These are phyloP conservation scores for Cnemophilus loriae DNA, from an alignment of 2,113 vertebrate species.

Conservation along the genomic window DNA sequence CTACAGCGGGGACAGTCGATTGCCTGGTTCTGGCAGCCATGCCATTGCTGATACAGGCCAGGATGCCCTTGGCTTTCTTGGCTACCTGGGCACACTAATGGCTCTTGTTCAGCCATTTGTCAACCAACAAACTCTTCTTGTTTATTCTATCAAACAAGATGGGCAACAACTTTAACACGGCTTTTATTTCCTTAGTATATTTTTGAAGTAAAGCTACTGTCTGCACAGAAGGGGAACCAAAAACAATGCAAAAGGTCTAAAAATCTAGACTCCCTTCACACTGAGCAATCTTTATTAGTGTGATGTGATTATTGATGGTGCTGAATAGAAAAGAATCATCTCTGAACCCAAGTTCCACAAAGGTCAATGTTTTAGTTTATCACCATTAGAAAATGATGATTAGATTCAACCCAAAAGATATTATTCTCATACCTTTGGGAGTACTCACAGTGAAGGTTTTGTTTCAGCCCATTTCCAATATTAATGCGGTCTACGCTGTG, in stretches of 20 bases:
- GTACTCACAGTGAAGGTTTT: not conserved
- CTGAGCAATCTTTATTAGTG: not conserved
- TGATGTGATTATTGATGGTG: not conserved
- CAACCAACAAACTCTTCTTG: not conserved
- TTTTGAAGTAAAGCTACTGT: not conserved
- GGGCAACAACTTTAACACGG: accelerated
- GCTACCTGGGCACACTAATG: not conserved
- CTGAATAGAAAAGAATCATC: not conserved
- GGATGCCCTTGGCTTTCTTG: not conserved
- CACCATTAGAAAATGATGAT: not conserved
- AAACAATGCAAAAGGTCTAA: not conserved
- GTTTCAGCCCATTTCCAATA: not conserved
- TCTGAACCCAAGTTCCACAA: not conserved
- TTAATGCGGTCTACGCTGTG: not conserved
- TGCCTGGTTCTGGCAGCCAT: not conserved
- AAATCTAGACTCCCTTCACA: not conserved
- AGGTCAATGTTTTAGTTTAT: not conserved
- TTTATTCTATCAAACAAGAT: not conserved
- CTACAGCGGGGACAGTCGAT: accelerated
- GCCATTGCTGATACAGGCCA: not conserved
- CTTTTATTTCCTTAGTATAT: not conserved
- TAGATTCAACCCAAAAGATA: not conserved
- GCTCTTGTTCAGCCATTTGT: not conserved
- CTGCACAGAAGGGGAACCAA: not conserved
- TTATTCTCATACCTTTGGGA: not conserved